Base-by-base conservation (phyloP, 2,888 invertebrate species). In the Mayetiola destructor region DNA sequence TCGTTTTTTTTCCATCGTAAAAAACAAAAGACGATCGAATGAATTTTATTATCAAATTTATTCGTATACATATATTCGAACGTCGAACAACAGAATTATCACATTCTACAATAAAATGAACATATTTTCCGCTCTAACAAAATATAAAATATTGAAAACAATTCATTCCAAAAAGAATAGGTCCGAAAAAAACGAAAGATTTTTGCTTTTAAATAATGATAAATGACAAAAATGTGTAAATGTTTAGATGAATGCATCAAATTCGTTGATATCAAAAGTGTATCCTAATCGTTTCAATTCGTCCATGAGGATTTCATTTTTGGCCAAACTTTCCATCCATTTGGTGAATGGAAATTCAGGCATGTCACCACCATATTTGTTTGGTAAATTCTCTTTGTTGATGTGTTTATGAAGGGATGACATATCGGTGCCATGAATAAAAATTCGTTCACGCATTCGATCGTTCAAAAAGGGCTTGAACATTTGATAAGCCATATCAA, bases 391-490 rank as follows among this genome's bases (percentile, higher is more conserved):
- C 48, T 81, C 79, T 0, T 84, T 83, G 37, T 76, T 72, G 14
- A 89, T 80, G 66, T 87, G 82, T 60, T 82, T 77, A 65, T 88
- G 88, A 1, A 89, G 74, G 1, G 85, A 85, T 23, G 77, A 75
- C 74, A 80, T 74, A 66, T 89, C 79, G 55, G 77, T 75, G 0
- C 88, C 87, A 67, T 89, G 89, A 36, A 72, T 65, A 61, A 69
- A 76, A 6, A 77, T 67, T 40, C 73, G 75, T 20, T 81, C 77
- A 12, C 77, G 76, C 85, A 87, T 88, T 30, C 75, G 67, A 1
- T 79, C 70, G 65, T 80, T 82, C 23, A 89, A 71, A 23, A 89
- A 74, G 0, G 88, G 88, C 64, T 85, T 87, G 69, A 89, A 88
- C 18, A 88, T 79, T 61, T 79, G 80, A 68, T 82, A 87, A 56